phyloP scores from a whole-genome alignment of 1,140 invertebrate species.

The Hyles euphorbiae region DNA sequence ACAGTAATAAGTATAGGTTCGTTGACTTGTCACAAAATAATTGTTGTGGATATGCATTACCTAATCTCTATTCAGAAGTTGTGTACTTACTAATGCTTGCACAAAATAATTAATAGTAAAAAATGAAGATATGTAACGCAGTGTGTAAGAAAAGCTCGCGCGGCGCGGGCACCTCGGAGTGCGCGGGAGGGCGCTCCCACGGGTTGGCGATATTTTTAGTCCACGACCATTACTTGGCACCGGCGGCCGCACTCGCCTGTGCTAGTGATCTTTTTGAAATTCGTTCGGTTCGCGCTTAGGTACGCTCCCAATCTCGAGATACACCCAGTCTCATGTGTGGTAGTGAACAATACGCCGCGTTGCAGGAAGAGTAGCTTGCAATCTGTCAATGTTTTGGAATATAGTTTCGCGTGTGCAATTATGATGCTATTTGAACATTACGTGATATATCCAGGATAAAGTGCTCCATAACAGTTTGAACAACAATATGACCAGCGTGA shows the following conservation, averaged over 20 bases:
- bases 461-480: conserved; percentile 34
- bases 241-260: conserved; percentile 67
- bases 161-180: conserved; percentile 56
- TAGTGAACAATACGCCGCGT: conserved; percentile 31
- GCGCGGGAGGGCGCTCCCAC: conserved; percentile 75
- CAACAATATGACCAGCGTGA: conserved; percentile 49
- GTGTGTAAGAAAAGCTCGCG: conserved; percentile 64
- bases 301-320: conserved; percentile 56
- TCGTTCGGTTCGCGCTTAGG: conserved; percentile 58
- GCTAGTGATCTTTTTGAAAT: conserved; percentile 71
- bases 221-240: conserved; percentile 72
- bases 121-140: conserved; percentile 22
- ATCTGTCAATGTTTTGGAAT: conserved; percentile 12
- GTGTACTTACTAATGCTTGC: neutral
- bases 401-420: conserved; percentile 31
- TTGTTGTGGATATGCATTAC: conserved; percentile 10
- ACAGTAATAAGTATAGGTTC: no score
- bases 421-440: conserved; percentile 47
- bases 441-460: conserved; percentile 58
- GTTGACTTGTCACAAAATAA: neutral
- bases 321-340: conserved; percentile 49
- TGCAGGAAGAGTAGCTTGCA: conserved; percentile 13
- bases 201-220: conserved; percentile 75
- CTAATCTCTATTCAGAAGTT: conserved; percentile 2
- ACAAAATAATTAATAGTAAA: neutral